Base-by-base conservation (phyloP, 2,888 invertebrate species). In the Hydrotaea cyrtoneurina region DNA sequence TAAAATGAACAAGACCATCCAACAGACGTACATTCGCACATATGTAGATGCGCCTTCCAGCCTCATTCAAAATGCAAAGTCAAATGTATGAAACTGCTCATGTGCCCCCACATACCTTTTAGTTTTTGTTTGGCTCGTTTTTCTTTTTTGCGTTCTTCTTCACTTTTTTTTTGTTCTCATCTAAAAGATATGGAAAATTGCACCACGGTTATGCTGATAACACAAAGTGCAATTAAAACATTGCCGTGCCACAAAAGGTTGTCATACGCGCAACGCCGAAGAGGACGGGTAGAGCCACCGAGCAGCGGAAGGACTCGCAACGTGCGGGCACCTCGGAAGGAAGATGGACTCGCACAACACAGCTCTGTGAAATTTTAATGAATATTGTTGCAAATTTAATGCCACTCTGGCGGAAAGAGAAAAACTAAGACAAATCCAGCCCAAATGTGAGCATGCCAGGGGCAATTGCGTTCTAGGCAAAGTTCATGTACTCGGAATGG, bases 221-320 rank as follows among this genome's bases (percentile, higher is more conserved):
- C 85, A 82, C 79, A 85, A 82, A 79, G 79, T 82, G 85, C 82
- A 80, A 85, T 85, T 85, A 84, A 64, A 84, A 75, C 77, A 80
- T 80, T 84, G 69, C 69, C 69, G 13, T 69, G 46, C 8, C 23
- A 46, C 46, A 46, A 21, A 46, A 26, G 69, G n/a, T 62, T 62
- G 62, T 31, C 62, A 62, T n/a, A 31, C 4, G 31, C 2, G 31
- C 2, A 31, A 31, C 31, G 7, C 31, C 31, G 7, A 7, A 31
- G 31, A 31, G n/a, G n/a, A n/a, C n/a, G n/a, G n/a, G n/a, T n/a
- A n/a, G 7, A 39, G 11, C 3, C 4, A 39, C 39, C 8, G 2
- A 17, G n/a, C n/a, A 23, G 46, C 39, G 69, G 23, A 46, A 46
- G 46, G 23, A 15, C 13, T 23, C 4, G 46, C 46, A 69, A 23